Evolutionary conservation across 2,888 invertebrate species (phyloP).

Genomic region (Branchellion lobata): DNA sequence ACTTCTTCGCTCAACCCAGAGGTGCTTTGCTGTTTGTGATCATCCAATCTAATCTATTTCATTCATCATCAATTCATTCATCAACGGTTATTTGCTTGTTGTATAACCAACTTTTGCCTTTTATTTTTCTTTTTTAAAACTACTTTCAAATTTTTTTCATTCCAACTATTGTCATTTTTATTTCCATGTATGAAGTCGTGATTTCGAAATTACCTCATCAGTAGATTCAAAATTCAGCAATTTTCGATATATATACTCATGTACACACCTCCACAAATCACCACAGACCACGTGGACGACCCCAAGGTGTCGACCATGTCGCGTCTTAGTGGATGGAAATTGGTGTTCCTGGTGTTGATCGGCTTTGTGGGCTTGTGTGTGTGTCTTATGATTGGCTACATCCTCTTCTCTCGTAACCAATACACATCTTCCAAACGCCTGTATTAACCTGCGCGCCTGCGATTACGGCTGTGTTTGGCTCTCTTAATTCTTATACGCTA

Average conservation of each 20-base stretch:
- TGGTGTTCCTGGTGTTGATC: conserved; percentile 82
- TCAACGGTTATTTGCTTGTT: too few relatives aligned
- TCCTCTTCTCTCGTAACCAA: conserved; percentile 88
- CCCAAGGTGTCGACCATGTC: conserved; percentile 67
- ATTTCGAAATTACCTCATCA: too few relatives aligned
- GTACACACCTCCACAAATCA: neutral
- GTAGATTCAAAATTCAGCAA: too few relatives aligned
- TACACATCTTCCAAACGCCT: conserved; percentile 85
- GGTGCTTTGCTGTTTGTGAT: conserved; percentile 64
- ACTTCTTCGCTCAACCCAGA: conserved; percentile 84
- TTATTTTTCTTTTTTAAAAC: too few relatives aligned
- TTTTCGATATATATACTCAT: too few relatives aligned
- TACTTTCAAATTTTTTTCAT: neutral
- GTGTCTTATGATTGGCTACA: conserved; percentile 81
- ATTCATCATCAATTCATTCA: too few relatives aligned
- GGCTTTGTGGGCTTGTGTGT: conserved; percentile 80
- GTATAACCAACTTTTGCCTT: too few relatives aligned
- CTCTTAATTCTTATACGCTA: too few relatives aligned
- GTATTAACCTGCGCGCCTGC: conserved; percentile 67
- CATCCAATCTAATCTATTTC: too few relatives aligned
- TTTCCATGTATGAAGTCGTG: too few relatives aligned
- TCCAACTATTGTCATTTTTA: too few relatives aligned
- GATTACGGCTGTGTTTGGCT: too few relatives aligned
- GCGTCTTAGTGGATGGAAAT: conserved; percentile 83
- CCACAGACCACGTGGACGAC: conserved; percentile 79